Evolutionary conservation across 2,797 vertebrate species (phyloP), one percentile per base, ranked within the genome.

Genomic region (Urosaurus nigricauda): DNA sequence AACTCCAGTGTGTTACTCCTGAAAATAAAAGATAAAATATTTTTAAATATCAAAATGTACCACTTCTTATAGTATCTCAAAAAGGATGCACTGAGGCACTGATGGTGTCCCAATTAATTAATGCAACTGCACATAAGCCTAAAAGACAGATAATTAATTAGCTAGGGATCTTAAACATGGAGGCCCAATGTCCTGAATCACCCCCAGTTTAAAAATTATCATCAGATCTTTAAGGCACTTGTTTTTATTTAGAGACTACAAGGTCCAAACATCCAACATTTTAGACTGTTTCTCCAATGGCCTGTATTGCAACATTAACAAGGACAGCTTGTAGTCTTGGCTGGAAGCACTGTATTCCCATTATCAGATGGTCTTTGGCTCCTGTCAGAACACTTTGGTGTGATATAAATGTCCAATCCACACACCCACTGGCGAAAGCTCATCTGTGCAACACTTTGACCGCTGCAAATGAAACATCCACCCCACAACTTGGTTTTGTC

Each of bases 401-500:
- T 43, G 47, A 82, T 63, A 40, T 16, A 83, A 58, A 91, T 53
- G 75, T 51, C 63, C 14, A 29, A 56, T 56, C 40, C 35, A 40
- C 56, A 60, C 47, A 47, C 70, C 58, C 65, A 89, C 16, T 65
- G 32, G 56, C 53, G 51, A 81, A 63, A 80, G 17, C 47, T 75
- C 58, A 58, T 51, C 32, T 43, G 0, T 85, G 43, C 8, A 71
- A 35, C 2, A 60, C 40, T 51, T 53, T 47, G 75, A 68, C 47
- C 35, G 24, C 12, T 75, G 85, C 84, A 87, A 91, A 85, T 80
- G 40, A 60, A 91, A 87, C 21, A 68, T 94, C 94, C 93, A 83
- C 79, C 88, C 90, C 65, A 79, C 93, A 94, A 90, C 83, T 91
- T 94, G 93, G 93, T 94, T 87, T 89, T 75, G 90, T 89, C 91